These are phyloP conservation scores for Austrofundulus limnaeus DNA, from an alignment of 2,113 vertebrate species.

Conservation along the genomic window DNA sequence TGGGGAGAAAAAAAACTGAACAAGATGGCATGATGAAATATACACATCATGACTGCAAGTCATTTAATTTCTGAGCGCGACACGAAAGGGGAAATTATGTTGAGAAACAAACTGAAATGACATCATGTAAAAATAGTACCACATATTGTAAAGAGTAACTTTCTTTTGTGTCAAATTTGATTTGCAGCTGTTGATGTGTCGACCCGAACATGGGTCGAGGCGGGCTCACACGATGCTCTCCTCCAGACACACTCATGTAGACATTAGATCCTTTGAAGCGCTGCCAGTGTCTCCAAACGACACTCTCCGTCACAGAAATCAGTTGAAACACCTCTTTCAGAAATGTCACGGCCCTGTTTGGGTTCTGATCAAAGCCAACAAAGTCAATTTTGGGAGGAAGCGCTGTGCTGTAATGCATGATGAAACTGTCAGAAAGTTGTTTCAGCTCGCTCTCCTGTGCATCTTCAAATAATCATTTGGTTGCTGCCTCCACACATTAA, in stretches of 20 bases:
- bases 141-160: neutral
- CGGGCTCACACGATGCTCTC: constrained; percentile 22
- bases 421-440: constrained; percentile 83
- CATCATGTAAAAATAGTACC: constrained; percentile 16
- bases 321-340: constrained; percentile 75
- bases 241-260: constrained; percentile 27
- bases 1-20: constrained; percentile 42
- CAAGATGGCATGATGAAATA: constrained; percentile 73
- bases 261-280: constrained; percentile 67
- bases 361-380: constrained; percentile 81
- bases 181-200: constrained; percentile 15
- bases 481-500: constrained; percentile 61
- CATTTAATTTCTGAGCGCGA: constrained; percentile 48
- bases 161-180: constrained; percentile 12
- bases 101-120: neutral
- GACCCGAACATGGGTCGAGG: neutral
- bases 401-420: constrained; percentile 77
- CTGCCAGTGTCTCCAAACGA: constrained; percentile 66
- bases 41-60: constrained; percentile 57
- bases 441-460: constrained; percentile 63
- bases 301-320: constrained; percentile 77
- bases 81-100: constrained; percentile 33
- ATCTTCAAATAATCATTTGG: constrained; percentile 79
- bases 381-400: constrained; percentile 79
- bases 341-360: constrained; percentile 71